These are phyloP conservation scores for Agrotis clavis DNA, from an alignment of 2,888 invertebrate species.

Conservation along the genomic window DNA sequence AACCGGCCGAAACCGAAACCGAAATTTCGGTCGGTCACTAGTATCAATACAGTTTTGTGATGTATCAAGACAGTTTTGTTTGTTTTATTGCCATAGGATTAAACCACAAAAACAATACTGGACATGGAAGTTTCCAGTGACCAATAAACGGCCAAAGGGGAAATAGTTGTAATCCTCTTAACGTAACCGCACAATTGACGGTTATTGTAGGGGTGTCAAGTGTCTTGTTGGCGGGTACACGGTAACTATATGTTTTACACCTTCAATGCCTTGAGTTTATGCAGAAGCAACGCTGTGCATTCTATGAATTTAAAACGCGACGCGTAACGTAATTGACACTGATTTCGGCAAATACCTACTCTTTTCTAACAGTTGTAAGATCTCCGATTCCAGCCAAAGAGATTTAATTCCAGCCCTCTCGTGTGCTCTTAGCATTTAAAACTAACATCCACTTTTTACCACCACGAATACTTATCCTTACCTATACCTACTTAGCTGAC, in stretches of 20 bases:
- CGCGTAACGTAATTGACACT: neutral
- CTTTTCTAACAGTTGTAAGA: neutral
- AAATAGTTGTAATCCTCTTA: conserved; percentile 14
- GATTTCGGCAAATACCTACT: neutral
- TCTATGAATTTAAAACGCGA: neutral
- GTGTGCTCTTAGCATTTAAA: neutral
- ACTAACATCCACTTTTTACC: neutral
- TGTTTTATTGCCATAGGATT: neutral
- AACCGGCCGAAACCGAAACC: too few species aligned
- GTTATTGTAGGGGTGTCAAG: neutral
- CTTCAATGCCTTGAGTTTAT: neutral
- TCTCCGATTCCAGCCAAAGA: too few species aligned
- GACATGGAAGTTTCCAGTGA: neutral
- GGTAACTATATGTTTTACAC: neutral
- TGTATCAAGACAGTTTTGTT: too few species aligned
- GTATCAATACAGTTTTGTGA: too few species aligned
- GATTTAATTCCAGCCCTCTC: neutral
- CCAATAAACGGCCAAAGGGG: conserved; percentile 11
- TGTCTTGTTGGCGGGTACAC: neutral
- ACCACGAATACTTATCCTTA: too few species aligned
- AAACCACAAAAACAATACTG: conserved; percentile 2
- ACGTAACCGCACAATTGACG: conserved; percentile 20
- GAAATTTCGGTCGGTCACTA: too few species aligned
- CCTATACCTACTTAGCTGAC: too few species aligned
- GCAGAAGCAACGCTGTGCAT: neutral